Evolutionary conservation across 2,888 invertebrate species (phyloP), one percentile per base, ranked within the genome.

Genomic region (Cylloceria caligata): DNA sequence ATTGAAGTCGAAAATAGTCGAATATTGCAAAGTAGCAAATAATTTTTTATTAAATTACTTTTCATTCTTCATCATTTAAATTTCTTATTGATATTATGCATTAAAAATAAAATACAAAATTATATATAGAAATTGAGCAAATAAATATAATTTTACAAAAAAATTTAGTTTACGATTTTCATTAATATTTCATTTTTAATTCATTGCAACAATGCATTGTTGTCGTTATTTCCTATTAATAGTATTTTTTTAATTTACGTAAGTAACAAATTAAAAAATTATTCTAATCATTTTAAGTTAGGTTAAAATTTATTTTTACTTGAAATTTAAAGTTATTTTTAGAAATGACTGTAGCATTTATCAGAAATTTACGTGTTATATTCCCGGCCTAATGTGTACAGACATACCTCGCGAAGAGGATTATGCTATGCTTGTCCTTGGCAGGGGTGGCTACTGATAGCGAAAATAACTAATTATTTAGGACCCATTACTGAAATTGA

Each of bases 401-500:
- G 27, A 4, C 24, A 21, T 0, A n/a, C 2, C 1, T 64, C 13
- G 13, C 5, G 30, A 7, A 64, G 21, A 21, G 34, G 42, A 5
- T 30, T 13, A 36, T 55, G 30, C 57, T 57, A 47, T 47, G 11
- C 49, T 67, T 69, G 76, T 68, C 45, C 34, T 39, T 19, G 47
- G 27, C 39, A 21, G 24, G 57, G n/a, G n/a, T n/a, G 21, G 19
- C 36, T 83, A 81, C 82, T 81, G 60, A 84, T 84, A 83, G 84
- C 71, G 13, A 75, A 73, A 71, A 83, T 73, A 49, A 76, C 81
- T 84, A 84, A 87, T 88, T 86, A 85, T 84, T 81, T 83, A 84
- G 88, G 83, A 84, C 85, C 87, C 86, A 89, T 90, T 86, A 87
- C 87, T 88, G 87, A 89, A 88, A 89, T 90, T 89, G 87, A 85